Percentiles rank a stretch among this genome's conserved stretches.
Conservation (phyloP, 2,888 invertebrate species). For the Agrilus cyanescens region DNA sequence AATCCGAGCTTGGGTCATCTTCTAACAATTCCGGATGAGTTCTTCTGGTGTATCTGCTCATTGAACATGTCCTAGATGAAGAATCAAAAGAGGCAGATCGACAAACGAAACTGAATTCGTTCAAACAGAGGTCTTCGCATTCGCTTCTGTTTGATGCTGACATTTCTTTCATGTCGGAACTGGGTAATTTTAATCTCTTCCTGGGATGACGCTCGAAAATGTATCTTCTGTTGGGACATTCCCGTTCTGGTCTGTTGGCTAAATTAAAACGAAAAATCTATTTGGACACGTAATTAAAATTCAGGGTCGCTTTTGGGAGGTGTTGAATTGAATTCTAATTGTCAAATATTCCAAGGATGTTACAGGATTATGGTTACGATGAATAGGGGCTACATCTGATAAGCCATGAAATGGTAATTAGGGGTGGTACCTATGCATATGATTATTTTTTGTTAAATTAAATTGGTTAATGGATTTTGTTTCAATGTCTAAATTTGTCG, state of each 20-base stretch:
- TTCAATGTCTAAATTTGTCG: too few relatives aligned
- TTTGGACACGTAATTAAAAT: background rate
- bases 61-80: conserved; percentile 61
- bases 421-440: background rate
- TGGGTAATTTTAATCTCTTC: conserved; percentile 68
- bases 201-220: conserved; percentile 80
- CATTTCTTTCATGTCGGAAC: conserved; percentile 74
- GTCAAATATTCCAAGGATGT: background rate
- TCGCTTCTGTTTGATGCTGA: conserved; percentile 77
- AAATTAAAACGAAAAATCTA: conserved; percentile 11
- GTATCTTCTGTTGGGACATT: conserved; percentile 79
- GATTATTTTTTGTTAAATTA: too few relatives aligned
- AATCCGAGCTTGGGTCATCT: conserved; percentile 79
- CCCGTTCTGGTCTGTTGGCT: conserved; percentile 77
- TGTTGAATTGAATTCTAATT: background rate
- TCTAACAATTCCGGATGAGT: conserved; percentile 76
- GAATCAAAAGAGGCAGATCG: conserved; percentile 78
- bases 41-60: conserved; percentile 72
- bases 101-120: conserved; percentile 80
- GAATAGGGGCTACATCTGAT: background rate
- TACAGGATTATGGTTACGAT: background rate
- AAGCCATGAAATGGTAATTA: background rate
- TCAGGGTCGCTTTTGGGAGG: background rate
- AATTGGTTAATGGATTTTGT: too few relatives aligned
- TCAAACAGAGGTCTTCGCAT: conserved; percentile 81